phyloP scores from a whole-genome alignment of 2,888 invertebrate species.

The Drosophila fulvimacula region DNA sequence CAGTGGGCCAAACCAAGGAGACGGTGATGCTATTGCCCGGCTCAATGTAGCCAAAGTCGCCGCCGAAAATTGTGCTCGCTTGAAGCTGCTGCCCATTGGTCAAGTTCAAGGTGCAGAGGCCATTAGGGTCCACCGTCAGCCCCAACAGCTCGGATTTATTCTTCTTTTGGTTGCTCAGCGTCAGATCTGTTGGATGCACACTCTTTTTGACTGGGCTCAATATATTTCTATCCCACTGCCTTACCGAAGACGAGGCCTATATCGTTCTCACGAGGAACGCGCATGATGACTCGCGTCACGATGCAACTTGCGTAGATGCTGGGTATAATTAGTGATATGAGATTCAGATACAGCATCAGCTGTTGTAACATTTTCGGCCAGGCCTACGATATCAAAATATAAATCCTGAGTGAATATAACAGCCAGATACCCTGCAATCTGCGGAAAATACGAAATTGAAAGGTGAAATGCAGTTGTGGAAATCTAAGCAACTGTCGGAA shows the following conservation, averaged over 20 bases:
- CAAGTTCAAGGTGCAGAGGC: conserved; percentile 72
- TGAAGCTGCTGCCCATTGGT: conserved; percentile 49
- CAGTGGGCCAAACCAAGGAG: conserved; percentile 83
- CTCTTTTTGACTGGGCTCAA: neutral
- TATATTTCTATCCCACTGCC: neutral
- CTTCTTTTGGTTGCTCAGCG: conserved; percentile 49
- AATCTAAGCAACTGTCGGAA: too few relatives aligned
- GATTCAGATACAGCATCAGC: conserved; percentile 35
- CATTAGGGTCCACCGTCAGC: conserved; percentile 70
- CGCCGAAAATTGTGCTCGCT: conserved; percentile 76
- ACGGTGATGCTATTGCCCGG: conserved; percentile 70
- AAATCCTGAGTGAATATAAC: neutral
- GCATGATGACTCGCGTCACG: conserved; percentile 65
- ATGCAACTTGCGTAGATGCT: conserved; percentile 33
- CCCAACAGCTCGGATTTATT: conserved; percentile 64
- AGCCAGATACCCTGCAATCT: neutral
- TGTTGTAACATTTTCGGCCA: conserved; percentile 57
- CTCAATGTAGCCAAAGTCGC: conserved; percentile 79
- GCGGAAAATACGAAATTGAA: neutral
- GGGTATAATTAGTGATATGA: conserved; percentile 28
- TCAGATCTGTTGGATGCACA: conserved; percentile 66
- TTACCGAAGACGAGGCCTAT: conserved; percentile 83
- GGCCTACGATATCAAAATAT: conserved; percentile 9
- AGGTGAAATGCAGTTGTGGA: too few relatives aligned
- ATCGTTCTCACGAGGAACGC: conserved; percentile 77